Evolutionary conservation across 2,888 invertebrate species (phyloP), one percentile per base, ranked within the genome.

Genomic region (Euphydryas editha): DNA sequence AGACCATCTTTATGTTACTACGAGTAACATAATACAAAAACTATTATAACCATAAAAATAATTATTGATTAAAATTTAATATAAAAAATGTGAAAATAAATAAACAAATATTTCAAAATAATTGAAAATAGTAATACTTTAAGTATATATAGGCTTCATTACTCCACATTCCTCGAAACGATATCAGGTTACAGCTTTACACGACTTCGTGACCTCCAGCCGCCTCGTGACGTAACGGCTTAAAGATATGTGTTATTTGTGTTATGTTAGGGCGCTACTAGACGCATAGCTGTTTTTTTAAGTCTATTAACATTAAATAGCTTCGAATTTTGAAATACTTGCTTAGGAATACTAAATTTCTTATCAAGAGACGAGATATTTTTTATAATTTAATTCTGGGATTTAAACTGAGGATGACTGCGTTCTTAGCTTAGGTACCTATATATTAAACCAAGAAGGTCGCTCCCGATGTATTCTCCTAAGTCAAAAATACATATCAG

Each of bases 191-290:
- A 69, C 62, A 69, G 62, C 49, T 67, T 65, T 67, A 69, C 71
- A 69, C 71, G 69, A 71, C 67, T 67, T 71, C 69, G 69, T 71
- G 71, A 67, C 69, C 64, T 57, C 69, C 69, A 51, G 59, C 56
- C 58, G 44, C 59, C 47, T 59, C 56, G 60, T 69, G 59, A 67
- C 67, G 46, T 56, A 51, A 56, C 20, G 15, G 39, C 39, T 20
- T 51, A 49, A 51, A n/a, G 36, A 36, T 39, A 64, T 36, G 54
- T 51, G 64, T 58, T 54, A 36, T 15, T 24, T 13, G 18, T 47
- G 13, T 47, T 21, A 18, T 21, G 7, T 51, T 51, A 51, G n/a
- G 49, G 6, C 21, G 21, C 15, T 24, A 24, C 15, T 20, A 20
- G 21, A 24, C 15, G 2, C 30, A 2, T 30, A 5, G 8, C 1